Base-by-base conservation (phyloP, 1,140 invertebrate species). In the Ditylenchus dipsaci region DNA sequence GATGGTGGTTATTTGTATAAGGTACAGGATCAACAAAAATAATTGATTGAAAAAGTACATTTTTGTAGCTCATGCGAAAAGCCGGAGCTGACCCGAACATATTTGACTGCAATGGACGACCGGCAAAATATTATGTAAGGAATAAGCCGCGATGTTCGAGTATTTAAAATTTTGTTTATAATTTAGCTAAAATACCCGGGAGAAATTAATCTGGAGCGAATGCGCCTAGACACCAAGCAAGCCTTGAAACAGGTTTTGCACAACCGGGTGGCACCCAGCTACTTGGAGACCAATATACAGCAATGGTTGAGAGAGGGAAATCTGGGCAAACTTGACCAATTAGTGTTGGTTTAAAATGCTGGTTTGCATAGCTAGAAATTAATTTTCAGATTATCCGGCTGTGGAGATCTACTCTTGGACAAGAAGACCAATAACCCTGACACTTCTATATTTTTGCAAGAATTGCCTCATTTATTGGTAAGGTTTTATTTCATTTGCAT, bases 1-100 rank as follows among this genome's bases (percentile, higher is more conserved):
- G 91, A 94, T 78, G 91, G 91, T 75, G 91, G 90, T 0, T 90
- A 92, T 82, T 91, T 91, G 78, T 93, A 91, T 83, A 90, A 92
- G 33, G 33, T 38, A 38, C 11, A n/a, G n/a, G n/a, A n/a, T n/a
- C n/a, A 38, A 38, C 33, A 11, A 38, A 38, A 38, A 3, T 38
- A 3, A 5, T 38, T 38, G 33, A 3, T 5, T 38, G 3, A 38
- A 38, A 38, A 38, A 3, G 11, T 5, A 38, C 3, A 38, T 38
- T 38, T 38, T 5, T 38, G 3, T 38, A 38, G 82, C 85, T 92
- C 58, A 84, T 95, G 45, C 84, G 90, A 75, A 90, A 91, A 79
- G 85, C 91, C 58, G 92, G 92, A 49, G 90, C 90, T 17, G 91
- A 93, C 85, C 88, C 89, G 1, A 89, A 90, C 72, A 84, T 89